These are phyloP conservation scores for Platycnemis pennipes DNA, from an alignment of 2,888 invertebrate genomes.

Conservation along the genomic window DNA sequence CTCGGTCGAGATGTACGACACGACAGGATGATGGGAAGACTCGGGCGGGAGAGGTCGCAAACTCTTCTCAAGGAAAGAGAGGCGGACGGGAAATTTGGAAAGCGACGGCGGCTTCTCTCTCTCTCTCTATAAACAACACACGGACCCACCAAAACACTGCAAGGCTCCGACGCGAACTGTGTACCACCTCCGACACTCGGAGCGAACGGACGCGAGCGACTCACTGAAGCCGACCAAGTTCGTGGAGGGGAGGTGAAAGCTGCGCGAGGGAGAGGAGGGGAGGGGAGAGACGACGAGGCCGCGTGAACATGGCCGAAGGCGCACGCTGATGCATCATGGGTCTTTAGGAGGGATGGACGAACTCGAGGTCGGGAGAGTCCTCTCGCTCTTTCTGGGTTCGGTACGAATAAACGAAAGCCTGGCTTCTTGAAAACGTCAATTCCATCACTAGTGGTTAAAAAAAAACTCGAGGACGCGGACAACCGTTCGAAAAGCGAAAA, in stretches of 20 bases:
- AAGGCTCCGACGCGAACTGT: conserved; percentile 40
- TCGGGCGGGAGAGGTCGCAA: not conserved
- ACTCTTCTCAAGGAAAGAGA: no score
- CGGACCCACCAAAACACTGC: conserved; percentile 37
- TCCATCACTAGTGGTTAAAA: no score
- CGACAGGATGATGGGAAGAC: not conserved
- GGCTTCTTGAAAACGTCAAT: no score
- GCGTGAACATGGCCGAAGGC: conserved; percentile 6
- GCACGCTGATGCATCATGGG: not conserved
- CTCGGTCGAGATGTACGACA: not conserved
- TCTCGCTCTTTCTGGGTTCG: no score
- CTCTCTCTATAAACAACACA: not conserved
- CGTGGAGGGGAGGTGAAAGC: conserved; percentile 19
- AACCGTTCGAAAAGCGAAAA: no score
- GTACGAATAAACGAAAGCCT: no score
- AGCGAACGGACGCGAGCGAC: not conserved
- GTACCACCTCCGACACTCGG: not conserved
- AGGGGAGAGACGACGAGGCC: not conserved
- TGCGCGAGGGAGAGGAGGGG: not conserved
- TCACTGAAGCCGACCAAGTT: not conserved
- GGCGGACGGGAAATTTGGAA: no score
- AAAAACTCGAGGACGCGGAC: no score
- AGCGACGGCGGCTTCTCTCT: not conserved
- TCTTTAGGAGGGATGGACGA: not conserved
- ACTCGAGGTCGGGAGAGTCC: not conserved